Evolutionary conservation across 2,113 vertebrate genomes (phyloP).

Genomic region (Microtus montanus): DNA sequence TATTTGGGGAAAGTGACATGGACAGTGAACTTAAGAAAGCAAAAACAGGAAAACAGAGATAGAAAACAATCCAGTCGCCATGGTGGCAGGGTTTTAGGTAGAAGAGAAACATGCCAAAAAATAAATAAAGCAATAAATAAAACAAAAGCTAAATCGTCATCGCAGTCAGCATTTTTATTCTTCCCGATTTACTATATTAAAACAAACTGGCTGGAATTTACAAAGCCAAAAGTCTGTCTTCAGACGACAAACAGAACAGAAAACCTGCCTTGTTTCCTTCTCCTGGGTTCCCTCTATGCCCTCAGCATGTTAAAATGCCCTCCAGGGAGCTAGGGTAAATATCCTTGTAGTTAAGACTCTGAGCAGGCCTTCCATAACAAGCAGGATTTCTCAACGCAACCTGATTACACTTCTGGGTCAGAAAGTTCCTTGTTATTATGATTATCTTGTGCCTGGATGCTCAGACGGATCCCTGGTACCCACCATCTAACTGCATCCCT

Average conservation of each 20-base stretch:
- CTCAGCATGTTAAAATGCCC: background rate
- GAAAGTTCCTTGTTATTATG: background rate
- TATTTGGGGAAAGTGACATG: background rate
- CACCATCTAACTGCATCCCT: background rate
- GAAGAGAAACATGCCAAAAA: background rate
- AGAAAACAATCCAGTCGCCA: background rate
- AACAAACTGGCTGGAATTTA: background rate
- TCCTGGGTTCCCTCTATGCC: background rate
- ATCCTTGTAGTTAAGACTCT: background rate
- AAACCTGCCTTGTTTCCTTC: background rate
- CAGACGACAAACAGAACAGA: constrained; percentile 24
- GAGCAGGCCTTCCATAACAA: background rate
- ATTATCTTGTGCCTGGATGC: background rate
- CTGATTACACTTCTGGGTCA: background rate
- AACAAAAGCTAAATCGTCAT: background rate
- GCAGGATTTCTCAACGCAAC: background rate
- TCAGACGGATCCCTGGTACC: background rate
- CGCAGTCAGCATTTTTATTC: constrained; percentile 11
- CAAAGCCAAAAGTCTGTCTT: constrained; percentile 15
- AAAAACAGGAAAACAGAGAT: background rate
- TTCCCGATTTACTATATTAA: background rate
- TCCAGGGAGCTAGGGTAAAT: background rate
- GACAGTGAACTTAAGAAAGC: background rate
- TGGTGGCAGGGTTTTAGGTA: background rate
- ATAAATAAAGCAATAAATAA: background rate